phyloP scores from a whole-genome alignment of 92 coral and sea anemone species.

The Scolanthus callimorphus region DNA sequence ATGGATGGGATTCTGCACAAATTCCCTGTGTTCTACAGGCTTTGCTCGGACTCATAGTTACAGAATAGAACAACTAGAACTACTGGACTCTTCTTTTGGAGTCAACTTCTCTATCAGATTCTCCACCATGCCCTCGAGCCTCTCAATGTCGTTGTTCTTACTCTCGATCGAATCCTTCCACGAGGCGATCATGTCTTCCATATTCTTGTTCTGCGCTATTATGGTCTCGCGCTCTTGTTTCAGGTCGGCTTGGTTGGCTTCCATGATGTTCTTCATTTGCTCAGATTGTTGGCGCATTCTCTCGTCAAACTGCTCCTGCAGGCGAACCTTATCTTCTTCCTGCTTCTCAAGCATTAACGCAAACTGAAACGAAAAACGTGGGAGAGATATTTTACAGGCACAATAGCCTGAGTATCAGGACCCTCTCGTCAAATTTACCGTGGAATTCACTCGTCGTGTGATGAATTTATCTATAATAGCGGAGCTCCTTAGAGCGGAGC shows the following conservation, averaged over 20 bases:
- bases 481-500: no score
- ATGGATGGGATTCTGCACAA: no score
- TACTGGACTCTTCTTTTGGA: no score
- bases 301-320: slow-evolving; percentile 27
- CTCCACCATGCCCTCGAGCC: slow-evolving; percentile 21
- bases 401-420: no score
- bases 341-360: neutral
- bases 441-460: no score
- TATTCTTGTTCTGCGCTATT: slow-evolving; percentile 15
- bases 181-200: slow-evolving; percentile 4
- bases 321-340: slow-evolving; percentile 5
- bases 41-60: no score
- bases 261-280: slow-evolving; percentile 38
- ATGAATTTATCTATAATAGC: no score
- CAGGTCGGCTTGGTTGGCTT: slow-evolving; percentile 27
- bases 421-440: no score
- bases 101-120: no score
- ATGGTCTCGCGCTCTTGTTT: slow-evolving; percentile 18
- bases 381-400: neutral
- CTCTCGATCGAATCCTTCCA: slow-evolving; percentile 32
- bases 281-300: slow-evolving; percentile 12
- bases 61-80: no score
- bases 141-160: slow-evolving; percentile 29
- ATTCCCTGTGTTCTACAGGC: no score
- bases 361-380: neutral